Conservation (phyloP, 1,140 invertebrate genomes). For the Parasteatoda tepidariorum region DNA sequence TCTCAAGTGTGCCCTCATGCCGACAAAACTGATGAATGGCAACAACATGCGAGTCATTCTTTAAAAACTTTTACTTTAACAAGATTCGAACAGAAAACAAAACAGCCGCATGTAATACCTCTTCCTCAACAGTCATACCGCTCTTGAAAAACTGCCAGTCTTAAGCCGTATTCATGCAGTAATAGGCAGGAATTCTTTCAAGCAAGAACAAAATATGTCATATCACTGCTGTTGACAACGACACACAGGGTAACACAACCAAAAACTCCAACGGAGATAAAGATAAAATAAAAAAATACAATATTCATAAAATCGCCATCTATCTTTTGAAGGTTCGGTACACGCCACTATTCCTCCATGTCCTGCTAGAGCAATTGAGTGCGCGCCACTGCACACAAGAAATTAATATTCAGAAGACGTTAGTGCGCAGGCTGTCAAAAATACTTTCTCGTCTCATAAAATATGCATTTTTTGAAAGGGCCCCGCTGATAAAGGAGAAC, state of each 20-base stretch:
- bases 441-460: slow-evolving; percentile 32
- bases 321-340: slow-evolving; percentile 4
- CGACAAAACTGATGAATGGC: no score
- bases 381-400: not conserved
- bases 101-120: not conserved
- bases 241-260: not conserved
- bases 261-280: not conserved
- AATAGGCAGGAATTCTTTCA: not conserved
- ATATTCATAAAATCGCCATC: slow-evolving; percentile 5
- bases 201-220: not conserved
- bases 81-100: not conserved
- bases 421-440: not conserved
- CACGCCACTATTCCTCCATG: not conserved
- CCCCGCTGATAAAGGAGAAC: slow-evolving; percentile 12
- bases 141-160: not conserved
- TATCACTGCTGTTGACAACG: not conserved
- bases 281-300: not conserved
- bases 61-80: no score
- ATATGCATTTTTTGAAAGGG: slow-evolving; percentile 28
- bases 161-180: not conserved
- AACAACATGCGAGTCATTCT: no score
- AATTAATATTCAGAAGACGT: slow-evolving; percentile 34
- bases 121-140: not conserved
- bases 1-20: no score
- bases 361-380: slow-evolving; percentile 18